Conservation (phyloP, 2,797 vertebrate genomes). For the Potorous gilbertii region DNA sequence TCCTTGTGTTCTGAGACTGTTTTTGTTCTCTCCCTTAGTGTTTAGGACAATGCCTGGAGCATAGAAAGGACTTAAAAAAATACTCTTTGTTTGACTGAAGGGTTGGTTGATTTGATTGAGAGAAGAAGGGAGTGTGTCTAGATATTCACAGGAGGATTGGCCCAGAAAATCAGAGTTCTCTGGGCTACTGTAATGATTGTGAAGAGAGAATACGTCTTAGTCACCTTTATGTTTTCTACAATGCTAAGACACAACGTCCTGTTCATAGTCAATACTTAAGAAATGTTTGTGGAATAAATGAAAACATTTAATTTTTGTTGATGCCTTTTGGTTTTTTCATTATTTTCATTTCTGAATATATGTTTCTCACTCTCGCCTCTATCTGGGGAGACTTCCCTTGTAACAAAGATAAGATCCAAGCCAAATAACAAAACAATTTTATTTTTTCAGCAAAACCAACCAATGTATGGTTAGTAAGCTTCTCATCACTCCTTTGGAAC, state of each 20-base stretch:
- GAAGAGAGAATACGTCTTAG: not conserved
- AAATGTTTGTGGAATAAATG: not conserved
- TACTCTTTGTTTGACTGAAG: not conserved
- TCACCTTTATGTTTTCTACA: not conserved
- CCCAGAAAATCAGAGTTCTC: not conserved
- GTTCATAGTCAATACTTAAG: not conserved
- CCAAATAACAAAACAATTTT: not conserved
- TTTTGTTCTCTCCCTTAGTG: not conserved
- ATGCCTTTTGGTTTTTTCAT: not conserved
- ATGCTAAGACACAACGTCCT: not conserved
- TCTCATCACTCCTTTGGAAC: not conserved
- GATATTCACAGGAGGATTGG: not conserved
- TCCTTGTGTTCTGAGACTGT: not conserved
- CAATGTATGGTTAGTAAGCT: not conserved
- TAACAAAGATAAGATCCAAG: not conserved
- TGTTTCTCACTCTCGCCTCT: not conserved
- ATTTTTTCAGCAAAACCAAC: not conserved
- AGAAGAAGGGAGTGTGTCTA: not conserved
- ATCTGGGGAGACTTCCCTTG: not conserved
- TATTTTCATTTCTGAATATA: not conserved
- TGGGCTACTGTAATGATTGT: not conserved
- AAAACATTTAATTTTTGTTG: not conserved
- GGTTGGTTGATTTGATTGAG: not conserved
- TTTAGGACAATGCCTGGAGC: not conserved
- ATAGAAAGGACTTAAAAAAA: not conserved